A percentile compares a stretch with the other conserved stretches of the same genome.
Evolutionary conservation across 2,113 vertebrate genomes (phyloP).

Genomic region (Cheilinus undulatus): DNA sequence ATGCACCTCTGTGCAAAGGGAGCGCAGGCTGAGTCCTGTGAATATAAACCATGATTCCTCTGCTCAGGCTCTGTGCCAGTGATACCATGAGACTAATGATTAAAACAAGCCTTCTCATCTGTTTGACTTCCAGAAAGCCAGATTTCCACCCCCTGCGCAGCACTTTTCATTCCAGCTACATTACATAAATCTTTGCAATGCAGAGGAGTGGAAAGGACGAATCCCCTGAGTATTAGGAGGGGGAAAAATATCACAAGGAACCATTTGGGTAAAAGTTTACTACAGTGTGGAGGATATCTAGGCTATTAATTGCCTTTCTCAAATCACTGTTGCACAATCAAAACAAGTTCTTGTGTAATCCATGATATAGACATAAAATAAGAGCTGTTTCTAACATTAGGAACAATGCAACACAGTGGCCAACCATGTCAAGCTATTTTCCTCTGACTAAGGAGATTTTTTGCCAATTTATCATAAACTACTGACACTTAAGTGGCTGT

Average conservation of each 20-base stretch:
- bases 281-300: conserved; percentile 20
- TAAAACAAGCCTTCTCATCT: conserved; percentile 78
- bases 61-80: conserved; percentile 56
- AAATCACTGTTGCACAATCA: conserved; percentile 65
- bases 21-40: conserved; percentile 13
- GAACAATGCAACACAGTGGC: not conserved
- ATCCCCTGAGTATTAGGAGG: conserved; percentile 63
- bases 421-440: conserved; percentile 6
- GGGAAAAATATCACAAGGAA: conserved; percentile 48
- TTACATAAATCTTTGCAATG: conserved; percentile 75
- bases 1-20: conserved; percentile 39
- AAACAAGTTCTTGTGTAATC: conserved; percentile 65
- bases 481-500: conserved; percentile 18
- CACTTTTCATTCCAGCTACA: conserved; percentile 72
- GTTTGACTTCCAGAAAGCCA: conserved; percentile 64
- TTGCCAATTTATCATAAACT: conserved; percentile 32
- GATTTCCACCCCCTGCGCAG: conserved; percentile 78
- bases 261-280: conserved; percentile 56
- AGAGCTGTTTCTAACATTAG: conserved; percentile 23
- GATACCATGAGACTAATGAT: conserved; percentile 76
- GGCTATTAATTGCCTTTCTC: conserved; percentile 54
- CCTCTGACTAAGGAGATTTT: not conserved
- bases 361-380: conserved; percentile 30
- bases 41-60: conserved; percentile 43
- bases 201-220: conserved; percentile 71